Conservation (phyloP, 1,140 invertebrate species). For the Cataglyphis hispanica region DNA sequence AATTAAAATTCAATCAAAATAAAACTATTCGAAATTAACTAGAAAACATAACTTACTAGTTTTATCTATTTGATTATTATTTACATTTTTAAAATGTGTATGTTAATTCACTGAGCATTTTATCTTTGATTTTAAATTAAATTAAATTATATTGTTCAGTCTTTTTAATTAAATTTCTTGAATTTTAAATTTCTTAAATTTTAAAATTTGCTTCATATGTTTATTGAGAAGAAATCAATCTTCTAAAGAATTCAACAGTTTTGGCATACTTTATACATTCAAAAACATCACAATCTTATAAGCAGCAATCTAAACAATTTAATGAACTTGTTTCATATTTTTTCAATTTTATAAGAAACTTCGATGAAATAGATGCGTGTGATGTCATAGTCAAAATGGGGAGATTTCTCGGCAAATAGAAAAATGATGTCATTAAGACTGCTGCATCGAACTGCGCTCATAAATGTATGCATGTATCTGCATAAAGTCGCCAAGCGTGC, state of each 20-base stretch:
- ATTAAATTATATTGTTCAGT: background rate
- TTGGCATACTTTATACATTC: background rate
- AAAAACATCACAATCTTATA: background rate
- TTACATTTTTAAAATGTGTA: background rate
- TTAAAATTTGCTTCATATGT: background rate
- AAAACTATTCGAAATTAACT: background rate
- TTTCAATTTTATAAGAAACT: background rate
- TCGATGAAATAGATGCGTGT: background rate
- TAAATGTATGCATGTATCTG: constrained; percentile 41
- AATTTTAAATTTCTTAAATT: no score
- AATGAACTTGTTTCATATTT: background rate
- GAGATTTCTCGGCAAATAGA: constrained; percentile 17
- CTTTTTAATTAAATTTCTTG: background rate
- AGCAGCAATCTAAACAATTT: background rate
- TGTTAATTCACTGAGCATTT: background rate
- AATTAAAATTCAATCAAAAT: background rate
- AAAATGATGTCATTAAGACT: constrained; percentile 61
- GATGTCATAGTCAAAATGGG: background rate
- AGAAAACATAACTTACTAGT: background rate
- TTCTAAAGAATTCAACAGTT: background rate
- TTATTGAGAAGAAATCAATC: background rate
- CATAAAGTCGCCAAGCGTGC: constrained; percentile 63
- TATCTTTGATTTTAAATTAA: background rate
- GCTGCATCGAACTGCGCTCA: constrained; percentile 37
- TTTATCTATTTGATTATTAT: background rate